These are phyloP conservation scores for Euplagia quadripunctaria DNA, from an alignment of 2,888 invertebrate species.

Conservation along the genomic window DNA sequence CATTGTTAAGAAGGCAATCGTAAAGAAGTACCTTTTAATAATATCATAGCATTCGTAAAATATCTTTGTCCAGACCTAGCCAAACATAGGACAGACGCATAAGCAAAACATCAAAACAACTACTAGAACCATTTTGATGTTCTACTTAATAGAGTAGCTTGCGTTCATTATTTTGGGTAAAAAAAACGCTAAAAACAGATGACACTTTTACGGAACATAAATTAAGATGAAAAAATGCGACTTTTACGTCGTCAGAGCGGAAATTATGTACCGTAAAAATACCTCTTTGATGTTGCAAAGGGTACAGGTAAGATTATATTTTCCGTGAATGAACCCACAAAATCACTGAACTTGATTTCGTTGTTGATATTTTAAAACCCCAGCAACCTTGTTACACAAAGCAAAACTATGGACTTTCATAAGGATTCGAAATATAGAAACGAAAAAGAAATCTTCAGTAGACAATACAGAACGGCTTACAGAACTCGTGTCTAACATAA, in stretches of 20 bases:
- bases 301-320: conserved; percentile 20
- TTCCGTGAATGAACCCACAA: conserved; percentile 10
- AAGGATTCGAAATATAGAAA: background rate
- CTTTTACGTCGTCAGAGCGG: conserved; percentile 38
- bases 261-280: conserved; percentile 52
- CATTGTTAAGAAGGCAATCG: background rate
- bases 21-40: background rate
- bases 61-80: background rate
- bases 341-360: conserved; percentile 9
- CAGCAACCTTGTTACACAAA: background rate
- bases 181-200: conserved; percentile 38
- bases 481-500: background rate
- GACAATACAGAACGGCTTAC: background rate
- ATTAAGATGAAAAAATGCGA: conserved; percentile 39
- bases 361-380: background rate
- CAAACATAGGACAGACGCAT: background rate
- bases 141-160: background rate
- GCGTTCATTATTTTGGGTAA: conserved; percentile 27
- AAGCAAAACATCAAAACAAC: background rate
- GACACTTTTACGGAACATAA: conserved; percentile 47
- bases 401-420: background rate
- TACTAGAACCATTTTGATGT: background rate
- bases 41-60: background rate
- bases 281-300: conserved; percentile 45
- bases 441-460: background rate